Base-by-base conservation (phyloP, 2,888 invertebrate species). In the Piscicola geometra region DNA sequence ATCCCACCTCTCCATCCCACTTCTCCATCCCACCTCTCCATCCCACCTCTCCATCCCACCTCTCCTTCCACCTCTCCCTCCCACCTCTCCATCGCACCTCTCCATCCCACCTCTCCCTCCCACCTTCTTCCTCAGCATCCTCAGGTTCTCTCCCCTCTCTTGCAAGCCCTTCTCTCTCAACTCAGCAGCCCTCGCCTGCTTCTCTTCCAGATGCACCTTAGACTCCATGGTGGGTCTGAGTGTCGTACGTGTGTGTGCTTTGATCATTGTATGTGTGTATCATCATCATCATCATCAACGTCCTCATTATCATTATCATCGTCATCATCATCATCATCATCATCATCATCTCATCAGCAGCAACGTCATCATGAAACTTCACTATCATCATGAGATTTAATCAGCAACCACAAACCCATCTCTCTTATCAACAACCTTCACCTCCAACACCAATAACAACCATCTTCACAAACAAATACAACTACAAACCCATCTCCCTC, bases 151-250 rank as follows among this genome's bases (percentile, higher is more conserved):
- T 0, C 93, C 90, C 81, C 93, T 91, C 81, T 94, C 92, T 75
- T 91, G 91, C 81, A 92, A 90, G 47, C 95, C 87, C 80, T 91
- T 89, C 81, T 91, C 90, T 0, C 98, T 88, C 81, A 94, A 91
- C 77, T 92, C 90, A 81, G 94, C 92, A 0, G 98, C 98, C 77
- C 93, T 90, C 0, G 92, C 92, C 83, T 96, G 94, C 83, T 94
- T 94, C 0, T 92, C 92, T 85, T 95, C 93, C 81, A 94, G 92
- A 77, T 89, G 88, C 78, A 89, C 86, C 30, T 93, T 85, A 0
- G 93, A 93, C 81, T 88, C 88, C 18, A 83, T 86, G 60, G 84
- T 83, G 18, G 86, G 86, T 73, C 86, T 86, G 75, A 32, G 12
- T 12, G 76, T n/a, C n/a, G n/a, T 36, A 64, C 28, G 1, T 28